Base-by-base conservation (phyloP, 1,140 invertebrate genomes). In the Cyphomyrmex costatus region DNA sequence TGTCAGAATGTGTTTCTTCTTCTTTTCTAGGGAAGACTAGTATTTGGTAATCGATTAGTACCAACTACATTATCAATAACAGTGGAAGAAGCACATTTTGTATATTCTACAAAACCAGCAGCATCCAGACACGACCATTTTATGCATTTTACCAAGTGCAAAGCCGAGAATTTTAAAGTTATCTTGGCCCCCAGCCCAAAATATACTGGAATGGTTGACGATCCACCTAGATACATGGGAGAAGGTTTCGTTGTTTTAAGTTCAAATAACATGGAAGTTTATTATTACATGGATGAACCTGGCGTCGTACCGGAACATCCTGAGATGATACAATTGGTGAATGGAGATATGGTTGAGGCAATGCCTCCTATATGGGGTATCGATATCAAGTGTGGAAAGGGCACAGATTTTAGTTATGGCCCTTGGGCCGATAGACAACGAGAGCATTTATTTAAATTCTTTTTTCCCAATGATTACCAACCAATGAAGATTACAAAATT, bases 401-500 rank as follows among this genome's bases (percentile, higher is more conserved):
- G 97, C 30, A 99, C 99, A 58, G 98, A 99, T 93, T 98, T 99
- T 90, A 99, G 98, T 94, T 99, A 99, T 92, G 99, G 99, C 2
- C 99, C 99, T 5, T 99, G 99, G 99, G 99, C 98, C 7, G 99
- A 99, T 94, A 96, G 99, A 60, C 99, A 99, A 94, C 96, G 99
- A 83, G 99, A 99, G 94, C 97, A 99, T 95, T 95, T 99, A 21
- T 99, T 98, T 94, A 98, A 97, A 95, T 99, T 99, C 94, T 99
- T 99, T 94, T 99, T 98, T 93, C 99, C 99, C 4, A 97, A 98
- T 84, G 98, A 98, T 94, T 98, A 97, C 94, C 97, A 98, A 91
- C 96, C 97, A 65, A 95, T 97, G 85, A 96, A 97, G 94, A 96
- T 98, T 2, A 98, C 97, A 0, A 97, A 97, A 82, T 96, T 97